Base-by-base conservation (phyloP, 2,797 vertebrate species). In the Schizothorax lantsangensis region DNA sequence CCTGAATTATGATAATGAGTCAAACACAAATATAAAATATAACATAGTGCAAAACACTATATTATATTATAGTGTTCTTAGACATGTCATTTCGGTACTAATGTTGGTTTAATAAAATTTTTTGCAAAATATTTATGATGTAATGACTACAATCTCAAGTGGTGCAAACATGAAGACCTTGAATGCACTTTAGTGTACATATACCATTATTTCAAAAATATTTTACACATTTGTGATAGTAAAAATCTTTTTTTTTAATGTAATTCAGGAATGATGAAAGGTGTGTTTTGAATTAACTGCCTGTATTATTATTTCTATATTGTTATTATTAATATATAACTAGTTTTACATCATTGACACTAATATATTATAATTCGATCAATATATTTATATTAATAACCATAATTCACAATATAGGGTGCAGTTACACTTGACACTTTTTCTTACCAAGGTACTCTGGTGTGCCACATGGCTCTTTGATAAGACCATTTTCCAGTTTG, bases 401-500 rank as follows among this genome's bases (percentile, higher is more conserved):
- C 19, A 23, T 79, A 74, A 52, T 21, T 73, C 23, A 21, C 40
- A 30, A 49, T 47, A 84, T 36, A 83, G n/a, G n/a, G 30, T 74
- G 8, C 19, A 52, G 23, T 33, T 33, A 49, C 36, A 68, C n/a
- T 11, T 26, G 45, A 66, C 3, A 45, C 11, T 10, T 74, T 71
- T 86, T 69, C 95, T 97, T 94, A 98, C 98, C 98, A 90, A 99
- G 95, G 92, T 99, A 99, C 91, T 99, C 98, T 0, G 98, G 98
- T 4, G 98, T 99, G 88, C 98, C 98, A 79, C 98, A 99, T 64
- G 98, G 98, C 88, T 99, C 98, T 91, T 99, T 99, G 93, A 99
- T 98, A 81, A 99, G 96, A 74, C 98, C 97, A 0, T 97, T 99
- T 95, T 99, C 97, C 91, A 99, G 91, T 94, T 99, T 98, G 89